Evolutionary conservation across 2,113 vertebrate genomes (phyloP), one percentile per base, ranked within the genome.

Genomic region (Micronisus gabar): DNA sequence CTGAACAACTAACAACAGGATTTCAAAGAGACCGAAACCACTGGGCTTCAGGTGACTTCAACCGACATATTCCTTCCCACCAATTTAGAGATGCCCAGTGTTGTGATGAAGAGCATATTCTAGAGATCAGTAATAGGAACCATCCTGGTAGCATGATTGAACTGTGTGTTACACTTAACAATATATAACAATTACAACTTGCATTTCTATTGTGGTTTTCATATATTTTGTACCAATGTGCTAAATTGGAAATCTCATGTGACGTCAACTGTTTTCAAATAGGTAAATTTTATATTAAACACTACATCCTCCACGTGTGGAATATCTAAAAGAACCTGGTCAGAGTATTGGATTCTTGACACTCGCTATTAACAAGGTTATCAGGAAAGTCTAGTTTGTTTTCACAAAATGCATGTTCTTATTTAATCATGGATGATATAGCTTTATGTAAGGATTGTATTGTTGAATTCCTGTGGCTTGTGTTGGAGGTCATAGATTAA

Each of bases 71-170:
- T 81, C 30, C 47, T 72, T 48, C 22, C 18, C 12, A 75, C 8
- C 0, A 2, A 17, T n/a, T n/a, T 10, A n/a, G 47, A 13, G 40
- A 56, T 65, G 48, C 43, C 50, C 32, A 65, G 4, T 1, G 1
- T 29, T 85, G 15, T 72, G 58, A 43, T 2, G 3, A 10, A 41
- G 43, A 43, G 13, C 12, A 29, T 29, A 20, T 66, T 43, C 10
- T 65, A 34, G 41, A 43, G 22, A 15, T 11, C 1, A 0, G 18
- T 55, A 68, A 36, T 23, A n/a, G 18, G 17, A 48, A 56, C 10
- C 36, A 75, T 36, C 32, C 29, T 61, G 13, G 20, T 40, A 18
- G 22, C 0, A 0, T 9, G 15, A 27, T 4, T 36, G 20, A 36
- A 67, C 20, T 48, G 15, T 29, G 15, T 27, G 23, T 50, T 38